Percentiles rank a stretch among this genome's conserved stretches.
These are phyloP conservation scores for Tromatobia lineatoria DNA, from an alignment of 2,888 invertebrate species.

Conservation along the genomic window DNA sequence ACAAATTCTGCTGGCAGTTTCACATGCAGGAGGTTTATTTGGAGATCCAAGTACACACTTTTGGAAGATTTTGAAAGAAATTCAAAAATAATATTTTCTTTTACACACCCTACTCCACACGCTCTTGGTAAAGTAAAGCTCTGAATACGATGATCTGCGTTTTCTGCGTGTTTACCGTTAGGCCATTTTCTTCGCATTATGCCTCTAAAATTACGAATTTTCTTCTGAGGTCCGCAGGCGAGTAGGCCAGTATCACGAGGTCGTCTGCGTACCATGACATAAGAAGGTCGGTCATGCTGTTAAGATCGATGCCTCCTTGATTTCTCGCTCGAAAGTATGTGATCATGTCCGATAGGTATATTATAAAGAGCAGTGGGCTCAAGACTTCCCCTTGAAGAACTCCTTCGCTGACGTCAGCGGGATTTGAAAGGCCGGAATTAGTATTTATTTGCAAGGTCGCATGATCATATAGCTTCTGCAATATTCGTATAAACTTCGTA, in stretches of 20 bases:
- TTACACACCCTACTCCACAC: too few species aligned
- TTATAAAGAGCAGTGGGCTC: neutral
- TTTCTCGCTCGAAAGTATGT: neutral
- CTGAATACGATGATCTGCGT: neutral
- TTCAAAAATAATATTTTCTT: too few species aligned
- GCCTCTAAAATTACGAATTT: neutral
- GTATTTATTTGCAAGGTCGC: too few species aligned
- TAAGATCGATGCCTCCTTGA: neutral
- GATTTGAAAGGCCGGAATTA: too few species aligned
- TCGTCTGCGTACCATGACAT: neutral
- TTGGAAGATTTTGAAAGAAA: too few species aligned
- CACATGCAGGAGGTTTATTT: too few species aligned
- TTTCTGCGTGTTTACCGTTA: neutral
- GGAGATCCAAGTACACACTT: too few species aligned
- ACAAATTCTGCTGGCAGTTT: too few species aligned
- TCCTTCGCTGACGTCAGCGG: too few species aligned
- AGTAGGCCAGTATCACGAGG: neutral
- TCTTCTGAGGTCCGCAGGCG: neutral
- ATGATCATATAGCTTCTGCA: neutral
- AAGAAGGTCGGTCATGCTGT: neutral
- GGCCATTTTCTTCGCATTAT: neutral
- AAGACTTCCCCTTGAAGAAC: neutral
- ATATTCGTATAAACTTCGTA: neutral
- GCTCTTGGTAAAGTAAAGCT: too few species aligned
- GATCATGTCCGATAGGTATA: neutral